phyloP scores from a whole-genome alignment of 92 coral and sea anemone species.

The Metridium senile region DNA sequence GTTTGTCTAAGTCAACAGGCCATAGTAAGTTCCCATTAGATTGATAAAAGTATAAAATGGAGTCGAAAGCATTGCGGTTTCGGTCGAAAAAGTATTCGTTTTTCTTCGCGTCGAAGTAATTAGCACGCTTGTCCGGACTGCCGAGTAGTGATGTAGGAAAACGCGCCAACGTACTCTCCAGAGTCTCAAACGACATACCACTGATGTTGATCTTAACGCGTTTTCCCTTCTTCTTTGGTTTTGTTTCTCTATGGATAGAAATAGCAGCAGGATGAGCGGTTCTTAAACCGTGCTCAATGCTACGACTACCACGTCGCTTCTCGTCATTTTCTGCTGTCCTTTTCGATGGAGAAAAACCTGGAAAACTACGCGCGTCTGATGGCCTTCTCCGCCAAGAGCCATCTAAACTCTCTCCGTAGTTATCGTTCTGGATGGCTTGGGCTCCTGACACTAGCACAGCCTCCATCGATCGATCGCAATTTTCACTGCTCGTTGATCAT shows the following conservation, averaged over 20 bases:
- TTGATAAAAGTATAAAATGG: conserved; percentile 93
- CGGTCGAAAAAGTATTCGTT: conserved; percentile 91
- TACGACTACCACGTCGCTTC: conserved; percentile 52
- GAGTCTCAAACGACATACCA: conserved; percentile 94
- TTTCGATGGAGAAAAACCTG: conserved; percentile 42
- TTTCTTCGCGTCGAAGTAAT: conserved; percentile 73
- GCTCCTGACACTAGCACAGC: conserved; percentile 86
- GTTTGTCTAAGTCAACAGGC: conserved; percentile 81
- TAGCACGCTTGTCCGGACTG: conserved; percentile 79
- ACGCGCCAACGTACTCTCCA: conserved; percentile 84
- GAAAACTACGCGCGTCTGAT: conserved; percentile 59
- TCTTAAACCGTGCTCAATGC: conserved; percentile 63
- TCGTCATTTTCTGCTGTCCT: conserved; percentile 48
- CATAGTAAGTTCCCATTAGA: conserved; percentile 89
- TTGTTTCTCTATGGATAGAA: conserved; percentile 47
- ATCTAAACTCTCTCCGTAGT: conserved; percentile 62
- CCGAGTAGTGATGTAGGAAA: conserved; percentile 90
- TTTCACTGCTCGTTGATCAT: conserved; percentile 5
- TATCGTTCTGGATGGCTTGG: conserved; percentile 68
- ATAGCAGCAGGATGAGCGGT: conserved; percentile 53
- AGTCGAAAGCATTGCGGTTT: conserved; percentile 89
- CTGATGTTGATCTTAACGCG: conserved; percentile 84
- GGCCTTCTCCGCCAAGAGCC: conserved; percentile 58
- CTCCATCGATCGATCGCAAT: conserved; percentile 48
- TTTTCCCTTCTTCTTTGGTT: conserved; percentile 65